Evolutionary conservation across 2,888 invertebrate genomes (phyloP).

Genomic region (Eutolmus rufibarbis): DNA sequence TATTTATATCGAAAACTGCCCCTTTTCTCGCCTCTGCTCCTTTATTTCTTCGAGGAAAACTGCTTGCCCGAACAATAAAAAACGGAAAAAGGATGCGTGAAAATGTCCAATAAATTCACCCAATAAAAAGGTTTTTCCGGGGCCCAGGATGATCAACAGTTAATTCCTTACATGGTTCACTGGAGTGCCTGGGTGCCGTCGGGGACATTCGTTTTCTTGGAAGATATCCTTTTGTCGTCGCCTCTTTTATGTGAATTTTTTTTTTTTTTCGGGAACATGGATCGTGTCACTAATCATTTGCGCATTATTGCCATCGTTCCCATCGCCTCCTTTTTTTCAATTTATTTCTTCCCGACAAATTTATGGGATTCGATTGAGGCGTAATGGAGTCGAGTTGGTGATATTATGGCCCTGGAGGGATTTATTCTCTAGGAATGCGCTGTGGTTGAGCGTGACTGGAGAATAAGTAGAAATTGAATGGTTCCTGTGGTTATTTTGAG

Average conservation of each 20-base stretch:
- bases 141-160: slow-evolving; percentile 28
- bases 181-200: background rate
- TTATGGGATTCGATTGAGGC: background rate
- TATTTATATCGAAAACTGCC: slow-evolving; percentile 18
- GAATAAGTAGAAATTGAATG: background rate
- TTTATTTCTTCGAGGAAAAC: background rate
- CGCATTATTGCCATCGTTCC: background rate
- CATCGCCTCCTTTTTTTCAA: background rate
- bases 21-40: background rate
- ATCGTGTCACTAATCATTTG: slow-evolving; percentile 28
- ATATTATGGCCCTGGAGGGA: background rate
- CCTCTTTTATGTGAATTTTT: background rate
- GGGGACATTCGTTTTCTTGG: slow-evolving; percentile 22
- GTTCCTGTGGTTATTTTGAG: background rate
- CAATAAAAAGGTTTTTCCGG: slow-evolving; percentile 39
- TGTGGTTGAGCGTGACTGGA: background rate
- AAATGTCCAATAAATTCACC: slow-evolving; percentile 42
- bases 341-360: background rate
- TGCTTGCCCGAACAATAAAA: slow-evolving; percentile 28
- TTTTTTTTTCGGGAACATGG: background rate
- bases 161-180: slow-evolving; percentile 36
- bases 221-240: slow-evolving; percentile 17
- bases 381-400: background rate
- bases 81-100: slow-evolving; percentile 39
- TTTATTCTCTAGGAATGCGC: background rate